Evolutionary conservation across 2,888 invertebrate species (phyloP), one percentile per base, ranked within the genome.

Genomic region (Acanthopleura granulata): DNA sequence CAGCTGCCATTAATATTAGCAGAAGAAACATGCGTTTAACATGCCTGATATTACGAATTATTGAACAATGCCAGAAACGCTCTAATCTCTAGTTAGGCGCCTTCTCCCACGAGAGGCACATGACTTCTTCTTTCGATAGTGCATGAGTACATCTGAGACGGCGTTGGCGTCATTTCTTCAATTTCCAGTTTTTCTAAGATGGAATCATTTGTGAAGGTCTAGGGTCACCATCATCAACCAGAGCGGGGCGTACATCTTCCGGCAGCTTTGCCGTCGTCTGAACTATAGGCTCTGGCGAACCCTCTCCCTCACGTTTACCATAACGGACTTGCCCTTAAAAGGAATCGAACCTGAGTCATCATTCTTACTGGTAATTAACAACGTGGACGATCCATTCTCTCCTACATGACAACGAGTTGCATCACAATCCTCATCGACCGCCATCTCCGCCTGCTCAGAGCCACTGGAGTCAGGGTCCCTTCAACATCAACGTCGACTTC

Each of bases 111-210:
- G 18, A 18, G 57, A 18, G n/a, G 57, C 12, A n/a, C 1, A n/a
- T 57, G 66, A 66, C 22, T 22, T 27, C 29, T 66, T 22, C 66
- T 66, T 66, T 66, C 66, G 66, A 14, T 66, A 66, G 22, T 27
- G 4, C 22, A 66, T 3, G 18, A 66, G 25, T 15, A 27, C 25
- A 66, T 22, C 27, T 66, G 22, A 66, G 25, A 22, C 18, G 66
- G 66, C 25, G 29, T 25, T 15, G 66, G 66, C 29, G 66, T 66
- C 66, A 66, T 66, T 27, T 27, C 22, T 22, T 57, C 57, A 18
- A 57, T 57, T 12, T 18, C 22, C 57, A 40, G 40, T 40, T 40
- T 40, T 40, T 40, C 40, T 9, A 40, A 40, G 40, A 9, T 40
- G 9, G 40, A 40, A 40, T 40, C 40, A 40, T 40, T 9, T 40